phyloP scores from a whole-genome alignment of 2,888 invertebrate genomes.

The Listrodromus nycthemerus region DNA sequence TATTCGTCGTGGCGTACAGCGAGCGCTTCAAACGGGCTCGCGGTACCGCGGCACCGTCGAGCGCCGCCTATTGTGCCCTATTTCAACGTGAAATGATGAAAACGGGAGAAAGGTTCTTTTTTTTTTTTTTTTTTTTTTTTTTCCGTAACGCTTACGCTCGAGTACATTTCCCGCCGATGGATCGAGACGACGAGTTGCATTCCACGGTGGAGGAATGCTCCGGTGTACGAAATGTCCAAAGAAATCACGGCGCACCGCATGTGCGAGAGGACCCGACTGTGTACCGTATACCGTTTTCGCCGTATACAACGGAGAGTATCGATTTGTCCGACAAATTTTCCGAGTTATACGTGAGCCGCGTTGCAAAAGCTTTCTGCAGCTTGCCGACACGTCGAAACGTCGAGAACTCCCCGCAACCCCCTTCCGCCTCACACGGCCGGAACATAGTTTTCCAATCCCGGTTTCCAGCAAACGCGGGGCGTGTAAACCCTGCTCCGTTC shows the following conservation, averaged over 20 bases:
- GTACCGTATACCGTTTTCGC: slow-evolving; percentile 9
- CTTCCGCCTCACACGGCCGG: not conserved
- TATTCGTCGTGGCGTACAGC: not conserved
- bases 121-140: no score
- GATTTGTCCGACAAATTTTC: slow-evolving; percentile 69
- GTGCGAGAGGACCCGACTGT: not conserved
- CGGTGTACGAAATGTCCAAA: slow-evolving; percentile 40
- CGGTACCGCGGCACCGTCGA: not conserved
- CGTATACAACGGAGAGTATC: slow-evolving; percentile 51
- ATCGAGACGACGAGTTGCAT: slow-evolving; percentile 33
- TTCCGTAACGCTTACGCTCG: not conserved
- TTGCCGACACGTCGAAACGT: slow-evolving; percentile 30
- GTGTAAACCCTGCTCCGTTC: slow-evolving; percentile 4
- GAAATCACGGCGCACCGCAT: slow-evolving; percentile 48
- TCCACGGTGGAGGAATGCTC: not conserved
- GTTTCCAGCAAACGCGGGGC: slow-evolving; percentile 39
- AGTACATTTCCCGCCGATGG: slow-evolving; percentile 5
- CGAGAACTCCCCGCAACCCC: not conserved
- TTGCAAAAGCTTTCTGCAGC: slow-evolving; percentile 39
- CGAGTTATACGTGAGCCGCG: slow-evolving; percentile 60
- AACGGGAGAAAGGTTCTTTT: not conserved
- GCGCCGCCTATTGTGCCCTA: not conserved
- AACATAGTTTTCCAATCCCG: slow-evolving; percentile 43
- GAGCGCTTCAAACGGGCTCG: slow-evolving; percentile 12
- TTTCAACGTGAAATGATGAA: not conserved